Percentiles rank a stretch among this genome's conserved stretches.
Conservation (phyloP, 2,888 invertebrate species). For the Carpatolechia fugitivella region DNA sequence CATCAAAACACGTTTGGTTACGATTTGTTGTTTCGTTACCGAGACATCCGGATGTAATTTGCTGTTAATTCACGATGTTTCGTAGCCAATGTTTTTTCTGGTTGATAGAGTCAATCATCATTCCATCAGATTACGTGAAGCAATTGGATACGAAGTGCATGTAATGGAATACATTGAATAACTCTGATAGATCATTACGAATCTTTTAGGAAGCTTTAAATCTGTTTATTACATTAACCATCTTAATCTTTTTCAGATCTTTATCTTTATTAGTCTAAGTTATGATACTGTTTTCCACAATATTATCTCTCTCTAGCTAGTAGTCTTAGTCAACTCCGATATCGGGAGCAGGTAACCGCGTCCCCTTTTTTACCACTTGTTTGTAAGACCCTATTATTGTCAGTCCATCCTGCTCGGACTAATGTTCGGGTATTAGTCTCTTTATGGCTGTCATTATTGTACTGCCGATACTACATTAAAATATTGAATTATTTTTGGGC, state of each 20-base stretch:
- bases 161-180: constrained; percentile 42
- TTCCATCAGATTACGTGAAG: constrained; percentile 2
- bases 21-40: constrained; percentile 72
- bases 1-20: constrained; percentile 70
- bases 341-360: constrained; percentile 60
- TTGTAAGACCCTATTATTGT: constrained; percentile 48
- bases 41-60: constrained; percentile 67
- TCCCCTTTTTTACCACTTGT: constrained; percentile 60
- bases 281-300: neutral
- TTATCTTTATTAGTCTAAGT: neutral
- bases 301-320: neutral
- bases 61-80: constrained; percentile 39
- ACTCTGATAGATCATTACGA: neutral
- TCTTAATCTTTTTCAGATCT: neutral
- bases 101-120: constrained; percentile 3
- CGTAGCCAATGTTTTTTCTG: constrained; percentile 19
- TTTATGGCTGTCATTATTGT: constrained; percentile 24
- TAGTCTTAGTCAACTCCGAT: neutral
- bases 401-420: constrained; percentile 35
- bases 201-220: neutral
- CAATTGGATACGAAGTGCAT: constrained; percentile 14
- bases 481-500: neutral
- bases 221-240: neutral
- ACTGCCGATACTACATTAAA: neutral
- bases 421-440: constrained; percentile 34